Percentiles rank a stretch among this genome's conserved stretches.
phyloP scores from a whole-genome alignment of 2,113 vertebrate genomes.

The Micromys minutus region DNA sequence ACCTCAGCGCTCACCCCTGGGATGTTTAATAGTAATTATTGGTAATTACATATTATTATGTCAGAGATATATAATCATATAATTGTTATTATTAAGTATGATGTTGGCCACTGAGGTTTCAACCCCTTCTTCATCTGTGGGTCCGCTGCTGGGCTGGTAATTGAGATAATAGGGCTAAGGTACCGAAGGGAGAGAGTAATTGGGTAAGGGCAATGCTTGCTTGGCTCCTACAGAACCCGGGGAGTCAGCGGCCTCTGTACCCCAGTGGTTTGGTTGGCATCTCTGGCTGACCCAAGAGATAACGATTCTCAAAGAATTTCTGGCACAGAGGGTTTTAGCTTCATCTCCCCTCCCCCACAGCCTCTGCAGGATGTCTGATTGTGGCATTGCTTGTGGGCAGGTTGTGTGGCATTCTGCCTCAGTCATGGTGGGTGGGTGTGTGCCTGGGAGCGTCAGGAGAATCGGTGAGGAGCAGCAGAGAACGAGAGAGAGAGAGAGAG shows the following conservation, averaged over 20 bases:
- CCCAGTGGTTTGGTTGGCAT: not conserved
- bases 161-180: constrained; percentile 58
- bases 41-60: constrained; percentile 80
- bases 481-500: too few species aligned
- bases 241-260: not conserved
- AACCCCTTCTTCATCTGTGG: constrained; percentile 66
- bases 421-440: not conserved
- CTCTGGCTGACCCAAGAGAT: constrained; percentile 8
- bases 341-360: not conserved
- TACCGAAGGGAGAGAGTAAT: constrained; percentile 60
- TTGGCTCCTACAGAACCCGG: constrained; percentile 50
- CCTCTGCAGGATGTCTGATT: not conserved
- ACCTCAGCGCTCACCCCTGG: constrained; percentile 67
- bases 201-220: constrained; percentile 42
- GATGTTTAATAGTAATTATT: constrained; percentile 78
- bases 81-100: constrained; percentile 78
- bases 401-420: not conserved
- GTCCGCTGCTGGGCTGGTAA: constrained; percentile 42
- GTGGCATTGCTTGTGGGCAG: not conserved
- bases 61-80: constrained; percentile 74
- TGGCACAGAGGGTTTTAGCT: constrained; percentile 52
- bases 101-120: constrained; percentile 67
- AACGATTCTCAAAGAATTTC: constrained; percentile 37
- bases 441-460: not conserved
- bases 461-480: not conserved